Base-by-base conservation (phyloP, 2,113 vertebrate species). In the Bubalus kerabau region DNA sequence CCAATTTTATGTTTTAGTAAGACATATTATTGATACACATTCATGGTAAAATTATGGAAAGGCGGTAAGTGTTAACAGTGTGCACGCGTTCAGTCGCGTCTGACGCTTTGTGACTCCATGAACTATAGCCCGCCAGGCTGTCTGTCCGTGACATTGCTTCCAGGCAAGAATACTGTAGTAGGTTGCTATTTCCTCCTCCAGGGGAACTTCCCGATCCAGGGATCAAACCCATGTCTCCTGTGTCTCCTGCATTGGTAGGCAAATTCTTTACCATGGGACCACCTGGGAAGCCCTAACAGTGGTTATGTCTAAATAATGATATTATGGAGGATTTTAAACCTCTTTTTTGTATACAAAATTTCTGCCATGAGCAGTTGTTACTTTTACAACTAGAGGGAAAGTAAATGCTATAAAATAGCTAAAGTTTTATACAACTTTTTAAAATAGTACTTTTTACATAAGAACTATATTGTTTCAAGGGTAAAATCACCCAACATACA, bases 341-440 rank as follows among this genome's bases (percentile, higher is more conserved):
- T 62, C 10, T 85, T 92, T 81, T 76, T 81, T 43, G 71, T 76
- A 43, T 76, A 26, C 76, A 76, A n/a, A 74, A 40, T 60, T 97
- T 94, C 23, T 94, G 74, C n/a, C 8, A 83, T 56, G 8, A 93
- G n/a, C 40, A 93, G 13, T 93, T 95, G 7, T 64, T 91, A 85
- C 43, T 90, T 95, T 88, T 94, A 56, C 62, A 87, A 91, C 40
- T 82, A 84, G 62, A 62, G 54, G 36, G 17, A 64, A 83, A 94
- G 78, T 57, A 95, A 86, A 71, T 56, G 50, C 23, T 56, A n/a
- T 40, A 50, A 56, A 54, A 60, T 57, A 62, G 40, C 26, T 87
- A 46, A 97, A 90, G 21, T 76, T 91, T 91, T 89, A 28, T 43
- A 83, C 5, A 32, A 46, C 71, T 7, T 26, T 84, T 95, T 62